These are phyloP conservation scores for Pantherophis vulpinus DNA, from an alignment of 2,797 vertebrate species.

Conservation along the genomic window DNA sequence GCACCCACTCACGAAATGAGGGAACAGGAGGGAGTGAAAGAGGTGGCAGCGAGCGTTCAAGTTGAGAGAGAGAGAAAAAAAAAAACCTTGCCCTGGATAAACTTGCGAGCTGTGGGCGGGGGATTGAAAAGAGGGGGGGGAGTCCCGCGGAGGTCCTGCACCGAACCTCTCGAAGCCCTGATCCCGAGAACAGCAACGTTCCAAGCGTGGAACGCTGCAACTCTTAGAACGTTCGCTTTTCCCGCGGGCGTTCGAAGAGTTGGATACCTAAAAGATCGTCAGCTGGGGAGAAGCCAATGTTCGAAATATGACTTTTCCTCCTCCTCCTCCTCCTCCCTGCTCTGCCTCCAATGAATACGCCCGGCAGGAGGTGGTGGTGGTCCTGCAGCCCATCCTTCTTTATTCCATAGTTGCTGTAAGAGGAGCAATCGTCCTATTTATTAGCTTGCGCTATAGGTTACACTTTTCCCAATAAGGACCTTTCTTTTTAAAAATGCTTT, in stretches of 20 bases:
- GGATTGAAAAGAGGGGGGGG: too few species aligned
- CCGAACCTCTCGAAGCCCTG: background rate
- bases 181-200: background rate
- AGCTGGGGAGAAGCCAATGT: background rate
- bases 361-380: background rate
- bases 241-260: background rate
- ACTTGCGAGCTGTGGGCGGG: background rate
- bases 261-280: background rate
- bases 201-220: background rate
- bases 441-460: conserved; percentile 21
- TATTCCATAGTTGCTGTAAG: conserved; percentile 2
- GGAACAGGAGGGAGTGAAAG: background rate
- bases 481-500: background rate
- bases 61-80: too few species aligned
- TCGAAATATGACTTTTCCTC: background rate
- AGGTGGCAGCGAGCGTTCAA: background rate
- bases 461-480: background rate
- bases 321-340: background rate
- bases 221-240: background rate
- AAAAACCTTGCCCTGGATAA: background rate
- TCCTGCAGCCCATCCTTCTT: conserved; percentile 10
- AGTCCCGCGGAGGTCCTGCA: background rate
- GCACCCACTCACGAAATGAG: background rate
- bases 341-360: conserved; percentile 18
- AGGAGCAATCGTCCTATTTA: background rate